These are phyloP conservation scores for Tenthredo mesomela DNA, from an alignment of 2,888 invertebrate species.

Conservation along the genomic window DNA sequence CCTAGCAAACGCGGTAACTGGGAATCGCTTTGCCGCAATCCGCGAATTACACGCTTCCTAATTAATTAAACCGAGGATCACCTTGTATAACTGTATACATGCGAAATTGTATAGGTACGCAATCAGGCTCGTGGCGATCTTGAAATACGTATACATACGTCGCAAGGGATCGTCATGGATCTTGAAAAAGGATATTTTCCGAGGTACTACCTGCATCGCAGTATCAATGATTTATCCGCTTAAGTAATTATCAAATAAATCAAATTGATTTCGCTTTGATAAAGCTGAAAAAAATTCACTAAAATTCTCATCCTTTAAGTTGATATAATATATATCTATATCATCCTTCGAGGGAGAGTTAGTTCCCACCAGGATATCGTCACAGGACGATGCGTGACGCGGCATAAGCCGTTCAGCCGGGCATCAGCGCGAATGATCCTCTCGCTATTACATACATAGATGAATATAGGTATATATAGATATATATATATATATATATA, in stretches of 20 bases:
- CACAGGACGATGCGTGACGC: conserved; percentile 10
- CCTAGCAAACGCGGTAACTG: neutral
- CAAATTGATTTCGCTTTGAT: neutral
- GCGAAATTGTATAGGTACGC: neutral
- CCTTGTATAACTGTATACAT: neutral
- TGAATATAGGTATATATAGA: neutral
- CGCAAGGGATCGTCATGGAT: neutral
- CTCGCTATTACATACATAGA: neutral
- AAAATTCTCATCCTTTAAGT: neutral
- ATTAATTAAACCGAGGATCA: conserved; percentile 36
- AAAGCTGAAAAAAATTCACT: neutral
- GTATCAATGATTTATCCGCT: neutral
- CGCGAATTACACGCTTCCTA: conserved; percentile 26
- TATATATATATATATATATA: neutral
- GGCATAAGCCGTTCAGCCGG: conserved; percentile 13
- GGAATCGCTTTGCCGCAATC: conserved; percentile 30
- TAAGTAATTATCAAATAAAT: neutral
- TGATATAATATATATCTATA: no score
- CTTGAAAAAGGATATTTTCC: neutral
- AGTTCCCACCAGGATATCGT: neutral
- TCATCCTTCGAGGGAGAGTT: neutral
- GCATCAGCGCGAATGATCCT: conserved; percentile 29
- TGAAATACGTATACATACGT: neutral
- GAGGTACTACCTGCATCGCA: no score
- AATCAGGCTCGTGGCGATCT: neutral